Percentiles rank a stretch among this genome's conserved stretches.
Conservation (phyloP, 23 tunicate genomes). For the Styela clava region DNA sequence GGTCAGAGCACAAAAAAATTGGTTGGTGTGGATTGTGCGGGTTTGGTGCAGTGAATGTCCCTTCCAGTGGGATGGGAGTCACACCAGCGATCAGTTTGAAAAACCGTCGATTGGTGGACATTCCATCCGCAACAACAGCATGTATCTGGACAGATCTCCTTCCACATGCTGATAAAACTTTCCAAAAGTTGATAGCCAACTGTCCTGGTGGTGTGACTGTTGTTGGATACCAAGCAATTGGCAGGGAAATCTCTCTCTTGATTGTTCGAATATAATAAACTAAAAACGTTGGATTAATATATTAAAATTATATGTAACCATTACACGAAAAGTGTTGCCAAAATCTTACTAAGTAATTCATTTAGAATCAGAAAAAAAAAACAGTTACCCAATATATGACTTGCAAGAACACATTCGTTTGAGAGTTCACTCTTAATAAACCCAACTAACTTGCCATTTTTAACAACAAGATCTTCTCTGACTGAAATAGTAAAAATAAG, state of each 20-base stretch:
- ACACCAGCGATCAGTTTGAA: not conserved
- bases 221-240: not conserved
- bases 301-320: no score
- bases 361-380: no score
- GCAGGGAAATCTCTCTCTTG: not conserved
- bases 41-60: not conserved
- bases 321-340: no score
- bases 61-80: no score
- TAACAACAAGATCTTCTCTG: conserved; percentile 34
- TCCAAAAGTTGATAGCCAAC: not conserved
- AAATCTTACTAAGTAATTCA: no score
- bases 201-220: not conserved
- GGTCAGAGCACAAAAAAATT: not conserved
- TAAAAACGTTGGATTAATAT: not conserved
- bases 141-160: not conserved
- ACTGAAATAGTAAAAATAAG: no score
- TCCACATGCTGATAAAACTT: not conserved
- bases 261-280: not conserved
- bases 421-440: not conserved
- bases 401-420: conserved; percentile 5
- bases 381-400: conserved; percentile 25
- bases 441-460: conserved; percentile 39
- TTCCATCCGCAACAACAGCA: not conserved
- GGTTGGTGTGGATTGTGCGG: not conserved
- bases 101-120: not conserved